A percentile compares a stretch with the other conserved stretches of the same genome.
Evolutionary conservation across 2,888 invertebrate species (phyloP).

Genomic region (Coleophora deauratella): DNA sequence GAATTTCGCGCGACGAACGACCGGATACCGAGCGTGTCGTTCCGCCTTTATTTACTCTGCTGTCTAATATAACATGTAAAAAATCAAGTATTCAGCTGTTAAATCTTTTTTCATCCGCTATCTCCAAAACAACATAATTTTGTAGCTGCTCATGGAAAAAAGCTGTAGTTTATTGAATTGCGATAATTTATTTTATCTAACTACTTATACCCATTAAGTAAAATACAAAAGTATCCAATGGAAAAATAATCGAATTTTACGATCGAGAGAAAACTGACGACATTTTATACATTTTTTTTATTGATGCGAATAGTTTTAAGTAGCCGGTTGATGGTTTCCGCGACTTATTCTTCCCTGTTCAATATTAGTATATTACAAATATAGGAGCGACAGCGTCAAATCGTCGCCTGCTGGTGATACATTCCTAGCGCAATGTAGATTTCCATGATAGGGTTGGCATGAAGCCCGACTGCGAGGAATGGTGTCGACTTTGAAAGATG

Average conservation of each 20-base stretch:
- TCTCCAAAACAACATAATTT: no score
- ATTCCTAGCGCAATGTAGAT: slow-evolving; percentile 25
- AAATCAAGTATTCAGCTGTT: no score
- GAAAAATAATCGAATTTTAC: no score
- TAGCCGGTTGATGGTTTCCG: slow-evolving; percentile 18
- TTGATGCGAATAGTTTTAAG: slow-evolving; percentile 14
- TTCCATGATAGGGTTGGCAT: neutral
- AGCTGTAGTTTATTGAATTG: no score
- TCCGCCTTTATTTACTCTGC: neutral
- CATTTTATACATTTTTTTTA: neutral
- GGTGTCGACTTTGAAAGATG: no score
- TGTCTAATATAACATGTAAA: neutral
- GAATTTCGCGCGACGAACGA: slow-evolving; percentile 49
- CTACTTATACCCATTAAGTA: no score
- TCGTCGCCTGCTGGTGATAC: slow-evolving; percentile 19
- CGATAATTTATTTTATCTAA: no score
- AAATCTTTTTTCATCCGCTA: neutral
- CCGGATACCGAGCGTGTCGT: neutral
- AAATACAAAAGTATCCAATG: no score
- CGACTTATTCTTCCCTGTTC: neutral
- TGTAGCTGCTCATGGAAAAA: no score
- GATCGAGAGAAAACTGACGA: no score
- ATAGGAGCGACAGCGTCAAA: slow-evolving; percentile 18
- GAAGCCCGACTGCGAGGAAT: no score
- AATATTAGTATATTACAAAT: neutral